Evolutionary conservation across 2,888 invertebrate genomes (phyloP).

Genomic region (Archaeoteleia sp.): DNA sequence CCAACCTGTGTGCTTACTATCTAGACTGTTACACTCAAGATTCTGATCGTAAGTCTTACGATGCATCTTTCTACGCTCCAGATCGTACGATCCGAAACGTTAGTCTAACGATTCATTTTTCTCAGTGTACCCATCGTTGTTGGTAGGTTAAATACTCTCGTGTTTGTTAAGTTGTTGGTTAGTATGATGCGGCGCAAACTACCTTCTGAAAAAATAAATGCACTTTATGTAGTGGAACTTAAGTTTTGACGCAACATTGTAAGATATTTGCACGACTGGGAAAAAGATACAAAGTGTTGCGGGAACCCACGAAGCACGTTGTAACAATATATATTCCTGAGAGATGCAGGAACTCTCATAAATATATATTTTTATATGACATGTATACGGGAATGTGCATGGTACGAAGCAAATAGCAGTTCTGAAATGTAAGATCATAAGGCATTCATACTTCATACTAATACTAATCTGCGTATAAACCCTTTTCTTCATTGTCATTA

Average conservation of each 20-base stretch:
- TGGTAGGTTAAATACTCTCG: constrained; percentile 32
- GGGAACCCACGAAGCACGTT: constrained; percentile 46
- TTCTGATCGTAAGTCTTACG: no score
- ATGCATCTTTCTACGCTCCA: no score
- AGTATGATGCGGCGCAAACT: constrained; percentile 44
- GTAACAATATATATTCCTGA: constrained; percentile 50
- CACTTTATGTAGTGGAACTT: constrained; percentile 43
- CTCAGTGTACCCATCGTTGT: no score
- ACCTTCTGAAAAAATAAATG: constrained; percentile 42
- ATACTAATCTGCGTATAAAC: not conserved
- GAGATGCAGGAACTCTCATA: constrained; percentile 48
- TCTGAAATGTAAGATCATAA: constrained; percentile 42
- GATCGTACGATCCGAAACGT: no score
- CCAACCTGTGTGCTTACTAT: no score
- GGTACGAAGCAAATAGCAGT: constrained; percentile 37
- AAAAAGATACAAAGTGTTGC: constrained; percentile 48
- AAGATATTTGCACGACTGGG: constrained; percentile 47
- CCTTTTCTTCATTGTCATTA: not conserved
- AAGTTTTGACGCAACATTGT: constrained; percentile 45
- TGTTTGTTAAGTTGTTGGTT: constrained; percentile 45
- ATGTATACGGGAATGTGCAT: constrained; percentile 37
- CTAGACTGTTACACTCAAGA: no score
- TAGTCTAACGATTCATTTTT: no score
- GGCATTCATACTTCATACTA: constrained; percentile 17
- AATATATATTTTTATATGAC: constrained; percentile 52